Percentiles rank a stretch among this genome's conserved stretches.
phyloP scores from a whole-genome alignment of 1,140 invertebrate genomes.

The Parasteatoda tepidariorum region DNA sequence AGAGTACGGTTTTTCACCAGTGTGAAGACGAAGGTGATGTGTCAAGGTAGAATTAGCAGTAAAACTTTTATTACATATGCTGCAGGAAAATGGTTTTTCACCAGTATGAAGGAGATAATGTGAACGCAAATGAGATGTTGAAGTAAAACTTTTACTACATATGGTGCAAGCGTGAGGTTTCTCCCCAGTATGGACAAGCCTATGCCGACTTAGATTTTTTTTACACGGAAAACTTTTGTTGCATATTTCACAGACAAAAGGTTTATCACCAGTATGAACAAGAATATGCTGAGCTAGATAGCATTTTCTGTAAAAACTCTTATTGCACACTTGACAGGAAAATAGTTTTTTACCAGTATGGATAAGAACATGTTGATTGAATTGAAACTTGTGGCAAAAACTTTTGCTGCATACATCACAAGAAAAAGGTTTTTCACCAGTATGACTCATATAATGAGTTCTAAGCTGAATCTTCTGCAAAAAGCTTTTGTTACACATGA shows the following conservation, averaged over 20 bases:
- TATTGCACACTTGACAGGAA: neutral
- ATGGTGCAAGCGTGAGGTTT: constrained; percentile 36
- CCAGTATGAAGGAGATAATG: constrained; percentile 43
- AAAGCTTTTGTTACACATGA: constrained; percentile 37
- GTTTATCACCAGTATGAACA: constrained; percentile 27
- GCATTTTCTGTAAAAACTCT: neutral
- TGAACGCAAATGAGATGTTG: neutral
- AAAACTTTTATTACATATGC: constrained; percentile 37
- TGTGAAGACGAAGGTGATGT: constrained; percentile 27
- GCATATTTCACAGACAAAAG: constrained; percentile 29
- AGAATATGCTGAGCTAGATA: neutral
- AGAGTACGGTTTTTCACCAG: constrained; percentile 33
- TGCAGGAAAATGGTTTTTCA: constrained; percentile 34
- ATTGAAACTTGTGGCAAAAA: too few species aligned
- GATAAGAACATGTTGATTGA: too few species aligned
- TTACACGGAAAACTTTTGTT: constrained; percentile 22
- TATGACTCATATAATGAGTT: constrained; percentile 79
- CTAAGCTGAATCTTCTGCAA: constrained; percentile 28
- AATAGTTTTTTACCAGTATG: too few species aligned
- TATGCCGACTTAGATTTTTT: neutral
- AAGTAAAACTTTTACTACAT: constrained; percentile 40
- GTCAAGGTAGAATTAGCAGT: neutral
- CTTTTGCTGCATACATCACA: constrained; percentile 74
- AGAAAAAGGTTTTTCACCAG: constrained; percentile 89
- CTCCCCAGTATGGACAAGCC: constrained; percentile 27